These are phyloP conservation scores for Aspidoscelis tigris DNA, from an alignment of 2,113 vertebrate species.

Conservation along the genomic window DNA sequence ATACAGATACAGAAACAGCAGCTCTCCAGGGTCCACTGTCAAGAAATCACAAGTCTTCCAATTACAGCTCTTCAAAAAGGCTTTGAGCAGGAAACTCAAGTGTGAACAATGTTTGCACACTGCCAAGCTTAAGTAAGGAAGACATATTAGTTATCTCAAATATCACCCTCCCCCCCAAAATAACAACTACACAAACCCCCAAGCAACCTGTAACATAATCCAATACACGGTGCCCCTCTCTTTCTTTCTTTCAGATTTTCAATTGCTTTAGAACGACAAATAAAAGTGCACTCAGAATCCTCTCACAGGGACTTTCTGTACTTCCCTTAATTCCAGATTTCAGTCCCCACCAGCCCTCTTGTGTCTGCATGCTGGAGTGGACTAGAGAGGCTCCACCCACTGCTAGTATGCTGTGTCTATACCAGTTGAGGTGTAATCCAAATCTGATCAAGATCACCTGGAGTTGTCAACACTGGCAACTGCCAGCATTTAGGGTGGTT, in stretches of 20 bases:
- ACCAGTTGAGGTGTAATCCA: too few relatives aligned
- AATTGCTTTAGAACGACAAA: background rate
- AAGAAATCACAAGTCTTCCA: background rate
- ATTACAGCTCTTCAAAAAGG: background rate
- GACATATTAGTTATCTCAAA: background rate
- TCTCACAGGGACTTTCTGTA: background rate
- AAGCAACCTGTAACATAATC: background rate
- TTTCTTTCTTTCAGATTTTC: background rate
- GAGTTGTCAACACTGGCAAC: too few relatives aligned
- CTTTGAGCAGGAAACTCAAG: background rate
- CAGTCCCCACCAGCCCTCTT: too few relatives aligned
- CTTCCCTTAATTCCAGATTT: too few relatives aligned
- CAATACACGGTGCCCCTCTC: background rate
- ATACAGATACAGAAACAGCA: background rate
- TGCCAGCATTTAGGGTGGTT: too few relatives aligned
- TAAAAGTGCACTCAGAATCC: too few relatives aligned
- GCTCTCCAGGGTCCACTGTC: background rate
- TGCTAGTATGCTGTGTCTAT: too few relatives aligned
- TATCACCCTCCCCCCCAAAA: too few relatives aligned
- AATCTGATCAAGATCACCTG: too few relatives aligned
- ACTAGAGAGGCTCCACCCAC: too few relatives aligned
- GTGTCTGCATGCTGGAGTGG: too few relatives aligned
- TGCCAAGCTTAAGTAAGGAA: background rate
- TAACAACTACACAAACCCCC: background rate
- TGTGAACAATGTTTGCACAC: background rate